Percentiles rank a stretch among this genome's conserved stretches.
These are phyloP conservation scores for Brachystomella parvula DNA, from an alignment of 1,140 invertebrate genomes.

Conservation along the genomic window DNA sequence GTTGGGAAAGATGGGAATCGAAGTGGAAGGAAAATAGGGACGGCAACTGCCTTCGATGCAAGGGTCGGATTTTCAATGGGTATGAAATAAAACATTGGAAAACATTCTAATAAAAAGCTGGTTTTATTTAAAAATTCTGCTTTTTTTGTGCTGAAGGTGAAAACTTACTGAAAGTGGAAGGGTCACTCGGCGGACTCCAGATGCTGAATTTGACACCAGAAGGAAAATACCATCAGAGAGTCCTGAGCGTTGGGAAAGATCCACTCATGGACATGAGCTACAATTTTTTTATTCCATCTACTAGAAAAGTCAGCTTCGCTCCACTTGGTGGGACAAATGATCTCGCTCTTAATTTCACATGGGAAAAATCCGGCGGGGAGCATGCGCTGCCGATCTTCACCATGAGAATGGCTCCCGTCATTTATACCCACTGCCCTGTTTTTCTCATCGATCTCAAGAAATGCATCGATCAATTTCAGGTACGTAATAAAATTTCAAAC, in stretches of 20 bases:
- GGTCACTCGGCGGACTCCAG: constrained; percentile 82
- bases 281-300: constrained; percentile 43
- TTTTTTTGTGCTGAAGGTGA: constrained; percentile 41
- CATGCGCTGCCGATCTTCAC: constrained; percentile 46
- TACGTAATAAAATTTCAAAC: no score
- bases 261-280: background rate
- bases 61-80: constrained; percentile 79
- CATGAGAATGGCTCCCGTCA: constrained; percentile 80
- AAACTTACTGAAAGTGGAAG: constrained; percentile 56
- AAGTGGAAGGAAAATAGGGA: constrained; percentile 80
- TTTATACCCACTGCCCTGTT: constrained; percentile 82
- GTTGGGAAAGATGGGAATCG: constrained; percentile 57
- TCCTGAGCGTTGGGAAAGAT: constrained; percentile 75
- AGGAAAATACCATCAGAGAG: constrained; percentile 59
- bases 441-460: constrained; percentile 67
- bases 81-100: constrained; percentile 41
- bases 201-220: constrained; percentile 77
- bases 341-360: constrained; percentile 10
- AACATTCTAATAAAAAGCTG: background rate
- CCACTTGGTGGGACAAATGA: background rate
- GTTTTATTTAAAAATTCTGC: background rate
- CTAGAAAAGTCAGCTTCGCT: background rate
- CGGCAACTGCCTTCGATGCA: constrained; percentile 81
- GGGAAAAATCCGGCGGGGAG: constrained; percentile 13
- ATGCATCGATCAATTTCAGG: constrained; percentile 38